Conservation (phyloP, 2,113 vertebrate species). For the Microcebus lehilahytsara region DNA sequence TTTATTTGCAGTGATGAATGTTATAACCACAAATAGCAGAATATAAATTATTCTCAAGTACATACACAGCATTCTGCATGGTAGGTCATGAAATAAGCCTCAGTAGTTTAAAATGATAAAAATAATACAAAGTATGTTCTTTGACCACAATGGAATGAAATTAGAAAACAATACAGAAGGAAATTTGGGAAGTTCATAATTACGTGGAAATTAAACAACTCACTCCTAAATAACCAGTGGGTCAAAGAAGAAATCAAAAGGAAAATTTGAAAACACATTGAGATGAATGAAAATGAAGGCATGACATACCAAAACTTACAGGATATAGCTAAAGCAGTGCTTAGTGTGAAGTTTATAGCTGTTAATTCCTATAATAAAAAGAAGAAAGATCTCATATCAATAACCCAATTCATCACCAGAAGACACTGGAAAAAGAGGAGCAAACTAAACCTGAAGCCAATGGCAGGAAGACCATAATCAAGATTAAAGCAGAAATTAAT, state of each 20-base stretch:
- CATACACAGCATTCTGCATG: background rate
- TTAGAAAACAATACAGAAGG: background rate
- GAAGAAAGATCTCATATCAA: background rate
- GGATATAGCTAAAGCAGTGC: background rate
- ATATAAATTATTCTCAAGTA: background rate
- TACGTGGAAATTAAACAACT: background rate
- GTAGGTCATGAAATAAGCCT: background rate
- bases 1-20: background rate
- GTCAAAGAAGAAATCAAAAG: background rate
- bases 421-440: background rate
- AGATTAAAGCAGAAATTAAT: background rate
- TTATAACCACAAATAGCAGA: background rate
- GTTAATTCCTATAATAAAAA: background rate
- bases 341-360: background rate
- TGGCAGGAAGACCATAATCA: background rate
- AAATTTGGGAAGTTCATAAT: background rate
- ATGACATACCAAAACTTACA: background rate
- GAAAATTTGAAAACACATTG: background rate
- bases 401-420: background rate
- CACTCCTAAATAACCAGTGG: background rate
- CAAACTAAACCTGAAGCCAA: background rate
- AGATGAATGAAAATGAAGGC: background rate
- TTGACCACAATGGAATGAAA: background rate
- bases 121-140: background rate
- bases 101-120: background rate